Conservation (phyloP, 1,140 invertebrate species). For the Globodera rostochiensis region DNA sequence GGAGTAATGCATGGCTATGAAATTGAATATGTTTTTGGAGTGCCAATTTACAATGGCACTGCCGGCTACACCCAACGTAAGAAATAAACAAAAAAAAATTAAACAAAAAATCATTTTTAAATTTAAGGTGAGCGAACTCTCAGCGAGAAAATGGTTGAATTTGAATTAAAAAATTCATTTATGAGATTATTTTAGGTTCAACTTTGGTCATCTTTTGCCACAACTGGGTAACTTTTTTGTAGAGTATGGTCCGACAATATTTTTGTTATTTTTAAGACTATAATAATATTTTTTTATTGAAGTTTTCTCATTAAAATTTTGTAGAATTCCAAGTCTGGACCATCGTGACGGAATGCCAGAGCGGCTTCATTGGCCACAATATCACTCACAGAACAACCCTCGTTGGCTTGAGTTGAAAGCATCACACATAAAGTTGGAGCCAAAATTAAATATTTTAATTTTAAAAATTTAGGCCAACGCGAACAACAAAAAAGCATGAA, state of each 20-base stretch:
- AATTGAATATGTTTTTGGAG: slow-evolving; percentile 70
- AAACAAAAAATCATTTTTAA: neutral
- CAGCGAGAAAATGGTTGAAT: slow-evolving; percentile 49
- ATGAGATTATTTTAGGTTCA: slow-evolving; percentile 30
- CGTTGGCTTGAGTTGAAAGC: slow-evolving; percentile 63
- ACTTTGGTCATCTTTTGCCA: slow-evolving; percentile 59
- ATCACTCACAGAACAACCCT: slow-evolving; percentile 49
- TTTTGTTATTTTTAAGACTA: too few species aligned
- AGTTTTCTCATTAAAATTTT: neutral
- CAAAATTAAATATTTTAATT: neutral
- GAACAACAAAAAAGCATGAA: slow-evolving; percentile 51
- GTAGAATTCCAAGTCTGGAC: slow-evolving; percentile 13
- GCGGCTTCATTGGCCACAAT: slow-evolving; percentile 57
- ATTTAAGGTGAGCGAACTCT: slow-evolving; percentile 30
- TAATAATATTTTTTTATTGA: too few species aligned
- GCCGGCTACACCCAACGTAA: slow-evolving; percentile 56
- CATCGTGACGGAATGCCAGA: slow-evolving; percentile 31
- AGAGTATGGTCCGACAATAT: neutral
- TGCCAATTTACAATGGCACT: slow-evolving; percentile 61
- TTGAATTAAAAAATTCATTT: neutral
- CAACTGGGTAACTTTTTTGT: slow-evolving; percentile 46
- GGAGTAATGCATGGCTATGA: slow-evolving; percentile 94
- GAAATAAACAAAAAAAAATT: neutral
- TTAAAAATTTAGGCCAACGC: slow-evolving; percentile 42
- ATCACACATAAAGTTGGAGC: slow-evolving; percentile 44